Conservation (phyloP, 1,140 invertebrate species). For the Paracyclopina nana region DNA sequence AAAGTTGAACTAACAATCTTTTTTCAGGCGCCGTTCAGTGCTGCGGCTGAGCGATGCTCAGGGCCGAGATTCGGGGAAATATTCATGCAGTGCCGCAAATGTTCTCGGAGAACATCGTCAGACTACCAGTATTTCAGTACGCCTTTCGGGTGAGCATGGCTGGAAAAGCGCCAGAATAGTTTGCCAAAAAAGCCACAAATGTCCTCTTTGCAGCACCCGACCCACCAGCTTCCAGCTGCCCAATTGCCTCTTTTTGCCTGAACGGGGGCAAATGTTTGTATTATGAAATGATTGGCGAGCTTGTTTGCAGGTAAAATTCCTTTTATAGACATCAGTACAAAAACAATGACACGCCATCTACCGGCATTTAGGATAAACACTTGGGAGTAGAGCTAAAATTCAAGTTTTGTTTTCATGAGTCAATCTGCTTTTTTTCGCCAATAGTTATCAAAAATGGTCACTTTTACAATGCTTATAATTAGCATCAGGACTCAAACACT, state of each 20-base stretch:
- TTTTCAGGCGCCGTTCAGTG: not conserved
- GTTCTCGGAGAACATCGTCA: not conserved
- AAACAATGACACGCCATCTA: too few relatives aligned
- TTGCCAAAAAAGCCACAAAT: not conserved
- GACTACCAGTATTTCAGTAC: not conserved
- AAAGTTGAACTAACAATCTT: not conserved
- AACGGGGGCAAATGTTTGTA: not conserved
- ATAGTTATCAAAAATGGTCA: not conserved
- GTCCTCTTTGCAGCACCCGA: not conserved
- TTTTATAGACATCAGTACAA: too few relatives aligned
- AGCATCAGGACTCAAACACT: not conserved
- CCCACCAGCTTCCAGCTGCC: not conserved
- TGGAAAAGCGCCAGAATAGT: not conserved
- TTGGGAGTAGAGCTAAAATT: too few relatives aligned
- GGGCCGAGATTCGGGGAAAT: not conserved
- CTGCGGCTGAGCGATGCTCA: not conserved
- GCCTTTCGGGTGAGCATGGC: not conserved
- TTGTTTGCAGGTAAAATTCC: conserved; percentile 3
- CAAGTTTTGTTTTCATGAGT: not conserved
- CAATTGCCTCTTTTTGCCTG: conserved; percentile 3
- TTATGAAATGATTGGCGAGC: not conserved
- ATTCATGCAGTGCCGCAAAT: not conserved
- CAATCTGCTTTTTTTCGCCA: not conserved
- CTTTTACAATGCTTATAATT: not conserved
- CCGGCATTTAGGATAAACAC: too few relatives aligned